phyloP scores from a whole-genome alignment of 2,113 vertebrate species.

The Beaufortia kweichowensis region DNA sequence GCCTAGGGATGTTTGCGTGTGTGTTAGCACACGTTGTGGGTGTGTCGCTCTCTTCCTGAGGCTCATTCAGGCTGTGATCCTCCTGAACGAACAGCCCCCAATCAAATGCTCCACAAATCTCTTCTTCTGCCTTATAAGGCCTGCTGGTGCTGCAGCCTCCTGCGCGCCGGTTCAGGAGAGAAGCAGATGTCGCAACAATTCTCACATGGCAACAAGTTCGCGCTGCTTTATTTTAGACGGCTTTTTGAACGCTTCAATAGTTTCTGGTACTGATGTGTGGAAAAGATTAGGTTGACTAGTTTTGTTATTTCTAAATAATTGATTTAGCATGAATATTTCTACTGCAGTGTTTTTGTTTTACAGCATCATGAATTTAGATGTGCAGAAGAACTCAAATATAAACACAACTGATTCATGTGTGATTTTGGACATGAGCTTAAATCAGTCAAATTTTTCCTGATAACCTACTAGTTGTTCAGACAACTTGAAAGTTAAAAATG shows the following conservation, averaged over 20 bases:
- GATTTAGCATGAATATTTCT: too few species aligned
- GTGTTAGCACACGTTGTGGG: neutral
- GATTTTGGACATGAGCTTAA: too few species aligned
- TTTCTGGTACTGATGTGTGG: neutral
- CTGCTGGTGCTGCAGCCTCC: slow-evolving; percentile 63
- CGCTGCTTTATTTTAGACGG: neutral
- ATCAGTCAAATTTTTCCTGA: too few species aligned
- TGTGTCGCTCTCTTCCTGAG: slow-evolving; percentile 11
- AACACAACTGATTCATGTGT: too few species aligned
- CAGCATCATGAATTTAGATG: too few species aligned
- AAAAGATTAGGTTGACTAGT: too few species aligned
- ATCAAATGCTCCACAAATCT: slow-evolving; percentile 61
- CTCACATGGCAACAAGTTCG: neutral
- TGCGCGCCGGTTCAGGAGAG: slow-evolving; percentile 55
- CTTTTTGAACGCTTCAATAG: neutral
- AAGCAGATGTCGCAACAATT: slow-evolving; percentile 23
- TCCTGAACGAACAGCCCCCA: slow-evolving; percentile 55
- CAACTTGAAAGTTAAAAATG: too few species aligned
- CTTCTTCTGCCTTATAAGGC: slow-evolving; percentile 76
- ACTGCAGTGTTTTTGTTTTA: too few species aligned
- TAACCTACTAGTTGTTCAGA: too few species aligned
- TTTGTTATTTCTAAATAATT: too few species aligned
- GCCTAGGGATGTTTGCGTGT: slow-evolving; percentile 5
- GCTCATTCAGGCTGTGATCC: slow-evolving; percentile 24
- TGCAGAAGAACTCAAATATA: too few species aligned